Base-by-base conservation (phyloP, 2,113 vertebrate species). In the Archilochus colubris region DNA sequence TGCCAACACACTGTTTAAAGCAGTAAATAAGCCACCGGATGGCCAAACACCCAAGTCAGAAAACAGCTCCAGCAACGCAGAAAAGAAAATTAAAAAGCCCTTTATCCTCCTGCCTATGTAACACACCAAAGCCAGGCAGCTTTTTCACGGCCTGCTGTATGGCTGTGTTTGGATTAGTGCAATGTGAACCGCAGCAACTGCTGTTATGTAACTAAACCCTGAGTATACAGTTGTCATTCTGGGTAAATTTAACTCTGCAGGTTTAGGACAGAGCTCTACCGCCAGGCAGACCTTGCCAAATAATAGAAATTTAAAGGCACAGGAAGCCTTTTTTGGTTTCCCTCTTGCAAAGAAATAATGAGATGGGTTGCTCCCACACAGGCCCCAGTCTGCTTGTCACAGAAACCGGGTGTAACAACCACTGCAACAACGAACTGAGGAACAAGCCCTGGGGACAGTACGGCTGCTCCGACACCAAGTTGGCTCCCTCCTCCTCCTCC, bases 201-300 rank as follows among this genome's bases (percentile, higher is more conserved):
- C 97, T 97, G 96, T 98, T 98, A 98, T 95, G 97, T 97, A 98
- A 98, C 96, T 95, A 97, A 98, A 97, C 95, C 97, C 97, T 96
- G 97, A 96, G 95, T 96, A 97, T 98, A 98, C 97, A 97, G 97
- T 98, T 98, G 97, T 98, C 97, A 97, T 96, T 97, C 97, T 96
- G 97, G 97, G 97, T 97, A 98, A 98, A 98, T 98, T 98, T 98
- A 98, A 98, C 97, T 98, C 97, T 73, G 97, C 97, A 98, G 97
- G 98, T 98, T 98, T 97, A 98, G 97, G 96, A 97, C 91, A 95
- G 96, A 94, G 96, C 93, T 88, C 86, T 95, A 93, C 82, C 62
- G 91, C 97, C 97, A 97, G 97, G 95, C 93, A 95, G 94, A 75
- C 95, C 95, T 84, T 27, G 62, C 43, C 88, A 96, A 97, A 97